These are phyloP conservation scores for Aplysina aerophoba DNA, from an alignment of 37 sponge, comb jelly and placozoan species.

Conservation along the genomic window DNA sequence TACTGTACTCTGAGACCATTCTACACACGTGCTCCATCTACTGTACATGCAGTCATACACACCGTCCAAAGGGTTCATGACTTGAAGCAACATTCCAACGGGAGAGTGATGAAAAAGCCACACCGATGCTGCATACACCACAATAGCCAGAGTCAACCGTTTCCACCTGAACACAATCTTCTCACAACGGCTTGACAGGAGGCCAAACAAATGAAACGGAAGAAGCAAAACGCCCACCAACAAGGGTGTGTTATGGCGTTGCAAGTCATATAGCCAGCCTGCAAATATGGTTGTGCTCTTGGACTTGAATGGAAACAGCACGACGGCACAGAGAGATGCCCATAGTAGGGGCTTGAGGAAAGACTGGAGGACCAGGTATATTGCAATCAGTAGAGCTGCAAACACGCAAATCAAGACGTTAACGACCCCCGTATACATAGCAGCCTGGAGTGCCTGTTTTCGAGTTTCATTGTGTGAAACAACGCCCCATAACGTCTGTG, in stretches of 20 bases:
- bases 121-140: background rate
- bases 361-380: slow-evolving; percentile 81
- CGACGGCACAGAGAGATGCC: slow-evolving; percentile 87
- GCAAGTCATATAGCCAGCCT: slow-evolving; percentile 47
- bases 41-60: background rate
- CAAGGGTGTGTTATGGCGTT: slow-evolving; percentile 38
- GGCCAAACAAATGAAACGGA: slow-evolving; percentile 62
- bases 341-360: slow-evolving; percentile 94
- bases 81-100: background rate
- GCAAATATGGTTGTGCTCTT: slow-evolving; percentile 49
- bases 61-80: background rate
- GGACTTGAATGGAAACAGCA: slow-evolving; percentile 91
- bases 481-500: slow-evolving; percentile 1
- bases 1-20: too few species aligned
- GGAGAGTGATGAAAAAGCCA: slow-evolving; percentile 17
- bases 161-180: slow-evolving; percentile 17
- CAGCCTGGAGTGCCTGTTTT: background rate
- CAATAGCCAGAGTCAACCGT: background rate
- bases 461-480: background rate
- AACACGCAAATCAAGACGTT: slow-evolving; percentile 50
- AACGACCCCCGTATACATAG: slow-evolving; percentile 6
- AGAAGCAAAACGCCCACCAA: slow-evolving; percentile 50
- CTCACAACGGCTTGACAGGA: slow-evolving; percentile 21
- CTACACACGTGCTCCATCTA: too few species aligned
- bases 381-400: slow-evolving; percentile 49